Conservation (phyloP, 2,888 invertebrate species). For the Automeris io region DNA sequence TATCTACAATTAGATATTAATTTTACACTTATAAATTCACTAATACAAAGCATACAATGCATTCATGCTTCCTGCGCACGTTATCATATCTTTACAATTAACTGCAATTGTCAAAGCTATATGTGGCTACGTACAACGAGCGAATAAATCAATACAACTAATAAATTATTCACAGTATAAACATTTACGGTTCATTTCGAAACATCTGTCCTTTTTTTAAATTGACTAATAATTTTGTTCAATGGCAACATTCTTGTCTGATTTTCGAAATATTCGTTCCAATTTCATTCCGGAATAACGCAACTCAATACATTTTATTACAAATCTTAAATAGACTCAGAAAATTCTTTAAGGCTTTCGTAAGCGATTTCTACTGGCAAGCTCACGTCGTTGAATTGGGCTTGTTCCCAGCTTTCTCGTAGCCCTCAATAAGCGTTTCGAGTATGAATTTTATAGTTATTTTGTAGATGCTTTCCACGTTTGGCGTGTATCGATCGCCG, state of each 20-base stretch:
- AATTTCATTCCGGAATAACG: conserved; percentile 15
- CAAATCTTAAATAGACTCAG: not conserved
- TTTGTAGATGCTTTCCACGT: conserved; percentile 93
- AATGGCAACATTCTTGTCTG: conserved; percentile 9
- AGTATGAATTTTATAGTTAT: conserved; percentile 93
- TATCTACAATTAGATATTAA: not conserved
- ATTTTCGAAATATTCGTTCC: conserved; percentile 19
- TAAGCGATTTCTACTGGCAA: not conserved
- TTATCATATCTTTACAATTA: conserved; percentile 6
- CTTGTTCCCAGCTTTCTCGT: conserved; percentile 70
- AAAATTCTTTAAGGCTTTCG: not conserved
- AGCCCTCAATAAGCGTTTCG: conserved; percentile 89
- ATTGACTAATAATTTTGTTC: conserved; percentile 28
- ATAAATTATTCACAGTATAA: conserved; percentile 39
- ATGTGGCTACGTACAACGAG: conserved; percentile 24
- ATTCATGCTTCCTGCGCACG: conserved; percentile 29
- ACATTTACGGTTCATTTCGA: conserved; percentile 30
- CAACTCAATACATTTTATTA: conserved; percentile 6
- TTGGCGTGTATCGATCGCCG: conserved; percentile 92
- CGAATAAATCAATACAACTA: conserved; percentile 23
- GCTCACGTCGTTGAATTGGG: conserved; percentile 45
- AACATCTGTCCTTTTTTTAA: conserved; percentile 24
- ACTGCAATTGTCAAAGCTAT: conserved; percentile 14
- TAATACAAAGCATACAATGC: conserved; percentile 34
- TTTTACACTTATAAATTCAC: not conserved